These are phyloP conservation scores for Campylomormyrus tamandua DNA, from an alignment of 2,113 vertebrate species.

Conservation along the genomic window DNA sequence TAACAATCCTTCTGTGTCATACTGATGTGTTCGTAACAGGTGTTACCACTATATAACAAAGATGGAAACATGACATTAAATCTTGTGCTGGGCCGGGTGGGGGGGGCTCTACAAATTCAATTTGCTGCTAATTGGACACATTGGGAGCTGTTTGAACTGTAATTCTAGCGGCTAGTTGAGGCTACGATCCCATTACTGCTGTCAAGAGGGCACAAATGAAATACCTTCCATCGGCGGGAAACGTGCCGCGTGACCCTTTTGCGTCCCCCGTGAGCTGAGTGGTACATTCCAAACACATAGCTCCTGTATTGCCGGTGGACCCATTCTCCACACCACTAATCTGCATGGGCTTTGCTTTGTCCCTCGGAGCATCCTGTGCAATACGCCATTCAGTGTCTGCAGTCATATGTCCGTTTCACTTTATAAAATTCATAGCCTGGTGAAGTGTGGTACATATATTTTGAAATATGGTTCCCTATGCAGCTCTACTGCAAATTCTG, in stretches of 20 bases:
- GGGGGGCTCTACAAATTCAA: background rate
- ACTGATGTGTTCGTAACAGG: background rate
- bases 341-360: background rate
- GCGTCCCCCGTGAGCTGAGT: background rate
- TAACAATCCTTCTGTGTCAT: background rate
- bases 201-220: background rate
- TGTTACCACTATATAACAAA: background rate
- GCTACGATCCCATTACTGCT: background rate
- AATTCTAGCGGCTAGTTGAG: background rate
- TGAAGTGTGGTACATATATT: background rate
- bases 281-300: background rate
- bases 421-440: background rate
- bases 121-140: slow-evolving; percentile 12
- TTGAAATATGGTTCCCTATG: background rate
- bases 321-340: background rate
- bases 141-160: slow-evolving; percentile 7
- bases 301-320: background rate
- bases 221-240: background rate
- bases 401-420: background rate
- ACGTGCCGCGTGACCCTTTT: background rate
- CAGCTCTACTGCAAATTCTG: background rate
- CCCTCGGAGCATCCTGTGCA: background rate
- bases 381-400: background rate
- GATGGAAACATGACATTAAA: background rate
- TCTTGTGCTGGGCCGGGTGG: background rate